These are phyloP conservation scores for Glossosoma conforme DNA, from an alignment of 1,140 invertebrate species.

Conservation along the genomic window DNA sequence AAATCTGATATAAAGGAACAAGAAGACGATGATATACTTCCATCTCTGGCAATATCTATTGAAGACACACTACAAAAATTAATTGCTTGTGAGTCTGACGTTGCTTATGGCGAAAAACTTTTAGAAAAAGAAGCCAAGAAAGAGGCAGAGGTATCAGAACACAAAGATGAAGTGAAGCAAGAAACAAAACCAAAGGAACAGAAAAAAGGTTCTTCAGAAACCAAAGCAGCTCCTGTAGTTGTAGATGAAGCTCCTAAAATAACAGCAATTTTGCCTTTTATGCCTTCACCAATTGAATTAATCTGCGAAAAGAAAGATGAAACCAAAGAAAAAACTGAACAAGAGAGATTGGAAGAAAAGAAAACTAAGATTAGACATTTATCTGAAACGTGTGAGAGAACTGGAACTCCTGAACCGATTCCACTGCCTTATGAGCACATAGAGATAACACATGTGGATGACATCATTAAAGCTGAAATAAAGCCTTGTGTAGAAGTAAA, in stretches of 20 bases:
- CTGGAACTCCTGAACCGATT: no score
- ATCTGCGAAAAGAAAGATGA: not conserved
- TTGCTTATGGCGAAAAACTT: conserved; percentile 14
- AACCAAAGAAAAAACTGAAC: not conserved
- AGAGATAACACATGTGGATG: not conserved
- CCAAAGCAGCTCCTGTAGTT: no score
- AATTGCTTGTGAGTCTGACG: conserved; percentile 28
- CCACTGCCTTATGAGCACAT: no score
- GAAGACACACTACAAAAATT: conserved; percentile 28
- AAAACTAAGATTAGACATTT: no score
- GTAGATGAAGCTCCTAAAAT: no score
- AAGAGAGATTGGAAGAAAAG: no score
- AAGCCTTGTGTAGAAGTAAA: not conserved
- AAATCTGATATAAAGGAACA: not conserved
- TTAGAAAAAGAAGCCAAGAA: conserved; percentile 15
- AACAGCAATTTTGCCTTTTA: not conserved
- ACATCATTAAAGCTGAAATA: not conserved
- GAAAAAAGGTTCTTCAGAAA: no score
- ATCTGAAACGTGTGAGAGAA: no score
- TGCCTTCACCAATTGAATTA: not conserved
- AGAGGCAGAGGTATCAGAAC: no score
- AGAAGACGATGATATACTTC: conserved; percentile 20
- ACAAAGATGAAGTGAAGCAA: no score
- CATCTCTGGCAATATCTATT: conserved; percentile 23
- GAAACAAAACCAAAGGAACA: no score